A percentile compares a stretch with the other conserved stretches of the same genome.
Conservation (phyloP, 2,113 vertebrate species). For the Tautogolabrus adspersus region DNA sequence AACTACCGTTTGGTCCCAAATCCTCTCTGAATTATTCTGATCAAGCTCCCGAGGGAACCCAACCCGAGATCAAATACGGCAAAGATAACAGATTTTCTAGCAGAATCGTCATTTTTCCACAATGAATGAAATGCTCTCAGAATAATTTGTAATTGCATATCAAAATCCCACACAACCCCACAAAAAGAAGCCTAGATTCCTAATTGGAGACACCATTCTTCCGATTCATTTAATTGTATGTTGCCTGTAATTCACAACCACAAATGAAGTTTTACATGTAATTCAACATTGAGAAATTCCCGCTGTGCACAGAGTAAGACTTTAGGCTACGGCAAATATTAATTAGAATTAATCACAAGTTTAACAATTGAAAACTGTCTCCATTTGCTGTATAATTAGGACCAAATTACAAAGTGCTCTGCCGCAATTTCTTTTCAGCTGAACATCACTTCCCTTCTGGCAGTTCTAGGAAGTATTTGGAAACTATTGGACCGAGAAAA, state of each 20-base stretch:
- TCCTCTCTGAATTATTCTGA: no score
- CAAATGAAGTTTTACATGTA: neutral
- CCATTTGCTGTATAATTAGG: slow-evolving; percentile 16
- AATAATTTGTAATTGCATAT: no score
- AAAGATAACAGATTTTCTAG: no score
- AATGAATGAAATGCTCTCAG: no score
- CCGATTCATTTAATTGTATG: neutral
- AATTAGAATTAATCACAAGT: slow-evolving; percentile 28
- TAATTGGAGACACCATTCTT: no score
- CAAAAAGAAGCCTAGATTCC: no score
- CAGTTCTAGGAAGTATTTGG: neutral
- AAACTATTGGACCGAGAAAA: slow-evolving; percentile 1
- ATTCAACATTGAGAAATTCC: neutral
- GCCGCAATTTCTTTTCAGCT: neutral
- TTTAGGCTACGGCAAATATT: slow-evolving; percentile 14
- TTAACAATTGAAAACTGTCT: slow-evolving; percentile 28
- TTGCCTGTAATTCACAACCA: neutral
- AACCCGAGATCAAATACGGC: no score
- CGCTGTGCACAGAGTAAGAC: slow-evolving; percentile 10
- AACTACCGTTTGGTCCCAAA: no score
- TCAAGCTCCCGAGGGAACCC: no score
- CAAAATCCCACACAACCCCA: no score
- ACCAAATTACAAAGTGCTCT: slow-evolving; percentile 18
- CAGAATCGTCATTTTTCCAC: no score
- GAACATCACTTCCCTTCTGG: neutral